Base-by-base conservation (phyloP, 2,888 invertebrate genomes). In the Tachina fera region DNA sequence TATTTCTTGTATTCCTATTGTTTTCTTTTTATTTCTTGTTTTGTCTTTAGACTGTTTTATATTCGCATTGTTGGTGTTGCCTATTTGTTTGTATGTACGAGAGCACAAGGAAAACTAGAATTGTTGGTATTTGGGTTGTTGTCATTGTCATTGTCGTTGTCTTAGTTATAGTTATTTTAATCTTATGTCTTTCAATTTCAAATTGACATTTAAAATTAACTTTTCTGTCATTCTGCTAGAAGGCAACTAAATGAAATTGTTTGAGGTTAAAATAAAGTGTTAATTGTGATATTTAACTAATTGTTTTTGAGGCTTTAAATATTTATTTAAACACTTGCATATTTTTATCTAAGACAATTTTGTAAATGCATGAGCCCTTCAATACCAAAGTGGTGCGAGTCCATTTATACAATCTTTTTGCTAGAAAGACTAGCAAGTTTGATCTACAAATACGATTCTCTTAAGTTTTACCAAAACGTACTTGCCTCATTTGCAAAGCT, bases 121-220 rank as follows among this genome's bases (percentile, higher is more conserved):
- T 79, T 65, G 71, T 63, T 65, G 60, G 70, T 53, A 79, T 71
- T 79, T 71, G 19, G 47, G 72, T 67, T 74, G 58, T 80, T 60
- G 81, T 68, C 63, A 76, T 58, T 76, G 76, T 65, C 72, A 53
- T 65, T 68, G 76, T 72, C 78, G 60, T 78, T 74, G 72, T 68
- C 74, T 71, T 81, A 81, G 80, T 85, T 85, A 74, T 82, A 78
- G 85, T 85, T 85, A 82, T 85, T 85, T 85, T 82, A 85, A 82
- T 85, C 85, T 85, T 78, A 63, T 82, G 85, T 78, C 85, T 82
- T 85, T 85, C 85, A 85, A 85, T 85, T 85, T 85, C 65, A 82
- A 82, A 85, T 85, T 85, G 85, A 78, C 85, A 85, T 85, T 85
- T 85, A 85, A 85, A 85, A 85, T 85, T 85, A 85, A 85, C 85